These are phyloP conservation scores for Antheraea assamensis DNA, from an alignment of 2,888 invertebrate species.

Conservation along the genomic window DNA sequence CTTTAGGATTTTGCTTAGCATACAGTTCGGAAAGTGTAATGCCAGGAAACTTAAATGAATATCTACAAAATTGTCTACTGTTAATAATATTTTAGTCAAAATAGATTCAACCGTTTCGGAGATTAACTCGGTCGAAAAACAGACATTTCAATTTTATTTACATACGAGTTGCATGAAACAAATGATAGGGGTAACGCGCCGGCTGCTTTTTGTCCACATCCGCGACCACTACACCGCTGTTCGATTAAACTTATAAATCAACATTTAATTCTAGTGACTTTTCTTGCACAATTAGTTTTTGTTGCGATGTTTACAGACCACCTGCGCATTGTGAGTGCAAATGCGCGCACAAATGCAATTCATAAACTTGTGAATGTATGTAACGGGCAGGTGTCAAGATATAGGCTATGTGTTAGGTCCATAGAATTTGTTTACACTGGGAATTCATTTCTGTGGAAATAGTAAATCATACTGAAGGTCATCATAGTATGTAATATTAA, in stretches of 20 bases:
- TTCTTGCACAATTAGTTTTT: constrained; percentile 20
- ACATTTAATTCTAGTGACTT: constrained; percentile 36
- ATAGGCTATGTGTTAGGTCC: not conserved
- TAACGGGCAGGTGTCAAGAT: not conserved
- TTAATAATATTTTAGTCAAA: too few relatives aligned
- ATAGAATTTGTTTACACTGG: not conserved
- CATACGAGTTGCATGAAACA: constrained; percentile 16
- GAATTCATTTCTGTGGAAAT: too few relatives aligned
- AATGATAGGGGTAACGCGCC: constrained; percentile 30
- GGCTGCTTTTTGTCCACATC: constrained; percentile 36
- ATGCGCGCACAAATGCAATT: not conserved
- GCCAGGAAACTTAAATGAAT: too few relatives aligned
- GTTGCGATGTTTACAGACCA: constrained; percentile 14
- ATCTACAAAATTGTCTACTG: too few relatives aligned
- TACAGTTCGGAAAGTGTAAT: too few relatives aligned
- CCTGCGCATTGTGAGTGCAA: not conserved
- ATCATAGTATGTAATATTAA: too few relatives aligned
- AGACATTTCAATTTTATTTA: not conserved
- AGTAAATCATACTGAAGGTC: too few relatives aligned
- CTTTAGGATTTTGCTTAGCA: too few relatives aligned
- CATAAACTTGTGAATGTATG: not conserved
- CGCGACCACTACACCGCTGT: constrained; percentile 24
- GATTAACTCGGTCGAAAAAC: too few relatives aligned
- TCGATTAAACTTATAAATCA: constrained; percentile 31
- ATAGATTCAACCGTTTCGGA: too few relatives aligned